Percentiles rank a stretch among this genome's conserved stretches.
Conservation (phyloP, 2,888 invertebrate species). For the Drosophila prolongata region DNA sequence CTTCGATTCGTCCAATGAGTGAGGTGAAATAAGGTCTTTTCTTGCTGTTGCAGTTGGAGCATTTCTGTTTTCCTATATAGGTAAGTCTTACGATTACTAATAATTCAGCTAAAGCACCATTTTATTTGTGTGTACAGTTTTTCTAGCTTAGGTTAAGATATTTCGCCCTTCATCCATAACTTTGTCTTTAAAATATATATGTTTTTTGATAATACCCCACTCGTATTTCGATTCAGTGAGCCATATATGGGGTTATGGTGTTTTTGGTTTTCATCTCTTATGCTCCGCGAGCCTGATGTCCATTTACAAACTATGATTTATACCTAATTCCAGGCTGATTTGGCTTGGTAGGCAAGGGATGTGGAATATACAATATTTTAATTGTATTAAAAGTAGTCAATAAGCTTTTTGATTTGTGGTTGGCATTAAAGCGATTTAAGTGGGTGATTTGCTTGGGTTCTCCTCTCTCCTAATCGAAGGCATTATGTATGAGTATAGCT, state of each 20-base stretch:
- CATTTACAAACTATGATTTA: constrained; percentile 30
- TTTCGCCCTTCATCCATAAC: constrained; percentile 43
- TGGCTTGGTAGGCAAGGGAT: constrained; percentile 12
- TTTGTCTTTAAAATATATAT: constrained; percentile 38
- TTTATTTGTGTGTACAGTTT: constrained; percentile 63
- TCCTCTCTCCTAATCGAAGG: constrained; percentile 53
- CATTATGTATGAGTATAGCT: constrained; percentile 58
- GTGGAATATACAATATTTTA: constrained; percentile 19
- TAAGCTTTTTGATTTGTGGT: constrained; percentile 72
- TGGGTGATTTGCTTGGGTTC: constrained; percentile 55
- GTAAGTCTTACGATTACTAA: constrained; percentile 72
- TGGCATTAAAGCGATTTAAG: constrained; percentile 76
- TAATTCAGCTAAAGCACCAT: constrained; percentile 84
- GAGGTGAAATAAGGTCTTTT: constrained; percentile 34
- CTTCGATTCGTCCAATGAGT: constrained; percentile 31
- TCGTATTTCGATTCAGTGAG: not conserved
- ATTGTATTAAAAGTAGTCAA: constrained; percentile 47
- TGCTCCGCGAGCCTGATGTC: constrained; percentile 22
- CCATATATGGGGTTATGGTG: not conserved
- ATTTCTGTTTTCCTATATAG: constrained; percentile 38
- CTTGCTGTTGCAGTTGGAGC: constrained; percentile 42
- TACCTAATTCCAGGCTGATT: constrained; percentile 7
- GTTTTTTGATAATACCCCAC: constrained; percentile 8
- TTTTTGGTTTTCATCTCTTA: constrained; percentile 5
- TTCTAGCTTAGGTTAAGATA: constrained; percentile 63